These are phyloP conservation scores for Nomada lathburiana DNA, from an alignment of 2,888 invertebrate genomes.

Conservation along the genomic window DNA sequence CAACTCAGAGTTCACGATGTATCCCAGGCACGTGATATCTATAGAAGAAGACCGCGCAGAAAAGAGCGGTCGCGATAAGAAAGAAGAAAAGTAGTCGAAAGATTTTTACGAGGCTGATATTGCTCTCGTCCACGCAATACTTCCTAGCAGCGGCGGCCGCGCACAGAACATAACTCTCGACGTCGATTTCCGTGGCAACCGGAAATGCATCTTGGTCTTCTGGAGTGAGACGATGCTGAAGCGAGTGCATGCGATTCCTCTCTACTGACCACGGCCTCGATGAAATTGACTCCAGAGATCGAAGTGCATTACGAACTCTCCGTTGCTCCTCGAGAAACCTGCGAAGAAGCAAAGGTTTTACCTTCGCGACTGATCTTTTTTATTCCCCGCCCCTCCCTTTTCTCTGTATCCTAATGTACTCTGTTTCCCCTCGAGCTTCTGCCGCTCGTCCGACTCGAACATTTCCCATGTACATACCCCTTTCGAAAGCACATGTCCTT, in stretches of 20 bases:
- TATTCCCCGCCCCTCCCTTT: too few relatives aligned
- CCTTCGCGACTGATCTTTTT: slow-evolving; percentile 34
- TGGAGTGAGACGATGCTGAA: slow-evolving; percentile 68
- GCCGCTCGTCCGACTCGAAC: background rate
- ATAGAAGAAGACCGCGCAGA: slow-evolving; percentile 15
- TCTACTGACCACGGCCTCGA: slow-evolving; percentile 74
- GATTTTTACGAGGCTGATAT: slow-evolving; percentile 66
- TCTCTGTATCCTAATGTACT: background rate
- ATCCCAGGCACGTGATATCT: slow-evolving; percentile 4
- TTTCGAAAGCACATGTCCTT: background rate
- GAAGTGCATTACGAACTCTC: slow-evolving; percentile 74
- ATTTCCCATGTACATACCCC: slow-evolving; percentile 22
- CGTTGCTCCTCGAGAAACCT: slow-evolving; percentile 74
- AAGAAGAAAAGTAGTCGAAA: slow-evolving; percentile 61
- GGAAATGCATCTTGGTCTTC: slow-evolving; percentile 76
- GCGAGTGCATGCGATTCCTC: slow-evolving; percentile 72
- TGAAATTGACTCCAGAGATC: slow-evolving; percentile 74
- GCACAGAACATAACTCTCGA: slow-evolving; percentile 78
- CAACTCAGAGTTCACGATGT: background rate
- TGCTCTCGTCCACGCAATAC: slow-evolving; percentile 73
- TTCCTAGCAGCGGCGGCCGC: slow-evolving; percentile 76
- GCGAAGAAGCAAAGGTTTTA: slow-evolving; percentile 61
- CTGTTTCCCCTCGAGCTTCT: background rate
- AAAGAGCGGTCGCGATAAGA: slow-evolving; percentile 23
- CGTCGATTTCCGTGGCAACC: slow-evolving; percentile 74